phyloP scores from a whole-genome alignment of 2,888 invertebrate genomes.

The Psylliodes chrysocephalus region DNA sequence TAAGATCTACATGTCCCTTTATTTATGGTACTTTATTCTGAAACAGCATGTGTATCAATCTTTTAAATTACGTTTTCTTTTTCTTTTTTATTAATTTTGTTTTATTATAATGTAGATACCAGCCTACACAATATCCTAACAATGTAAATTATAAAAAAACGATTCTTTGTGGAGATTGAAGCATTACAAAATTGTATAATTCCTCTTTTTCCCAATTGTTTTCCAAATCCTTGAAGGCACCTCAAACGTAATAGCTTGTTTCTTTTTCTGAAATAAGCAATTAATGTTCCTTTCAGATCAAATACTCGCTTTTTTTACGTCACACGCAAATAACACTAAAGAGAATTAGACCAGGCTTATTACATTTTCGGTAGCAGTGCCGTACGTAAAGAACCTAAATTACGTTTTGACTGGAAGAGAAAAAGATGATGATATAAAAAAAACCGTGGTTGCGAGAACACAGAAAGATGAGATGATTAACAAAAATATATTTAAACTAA shows the following conservation, averaged over 20 bases:
- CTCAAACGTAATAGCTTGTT: constrained; percentile 25
- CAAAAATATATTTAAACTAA: background rate
- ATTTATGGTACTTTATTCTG: too few relatives aligned
- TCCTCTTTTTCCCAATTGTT: constrained; percentile 14
- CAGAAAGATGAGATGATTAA: background rate
- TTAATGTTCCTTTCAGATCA: constrained; percentile 36
- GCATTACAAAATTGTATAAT: constrained; percentile 4
- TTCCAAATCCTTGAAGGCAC: constrained; percentile 20
- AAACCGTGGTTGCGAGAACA: background rate
- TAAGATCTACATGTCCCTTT: too few relatives aligned
- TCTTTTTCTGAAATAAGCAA: constrained; percentile 33
- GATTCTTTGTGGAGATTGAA: background rate
- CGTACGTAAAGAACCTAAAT: background rate
- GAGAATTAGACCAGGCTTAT: constrained; percentile 22
- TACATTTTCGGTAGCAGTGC: background rate
- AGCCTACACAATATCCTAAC: too few relatives aligned
- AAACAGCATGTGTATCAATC: too few relatives aligned
- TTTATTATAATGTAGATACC: too few relatives aligned
- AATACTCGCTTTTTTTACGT: constrained; percentile 34
- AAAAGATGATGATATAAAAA: background rate
- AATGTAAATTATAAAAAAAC: too few relatives aligned
- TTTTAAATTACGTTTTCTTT: too few relatives aligned
- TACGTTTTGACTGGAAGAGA: background rate
- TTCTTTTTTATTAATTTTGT: too few relatives aligned
- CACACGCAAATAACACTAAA: constrained; percentile 34